Evolutionary conservation across 2,888 invertebrate genomes (phyloP), one percentile per base, ranked within the genome.

Genomic region (Tridacna gigas): DNA sequence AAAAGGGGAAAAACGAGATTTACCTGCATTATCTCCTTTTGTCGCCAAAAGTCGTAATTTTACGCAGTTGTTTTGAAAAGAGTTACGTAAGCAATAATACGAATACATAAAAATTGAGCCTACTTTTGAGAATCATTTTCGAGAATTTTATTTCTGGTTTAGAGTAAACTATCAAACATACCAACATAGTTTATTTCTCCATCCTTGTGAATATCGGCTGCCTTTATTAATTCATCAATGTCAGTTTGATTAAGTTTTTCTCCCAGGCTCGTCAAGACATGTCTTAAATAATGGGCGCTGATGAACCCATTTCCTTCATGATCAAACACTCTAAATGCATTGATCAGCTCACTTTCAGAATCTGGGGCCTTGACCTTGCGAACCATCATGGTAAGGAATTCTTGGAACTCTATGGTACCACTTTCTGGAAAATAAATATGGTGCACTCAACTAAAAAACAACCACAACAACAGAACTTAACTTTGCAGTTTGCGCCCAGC

Each of bases 331-430:
- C 99, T 97, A 97, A 99, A 98, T 92, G 99, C 99, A 96, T 99
- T 99, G 95, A 99, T 97, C 95, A 99, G 99, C 96, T 99, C 99
- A 96, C 99, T 99, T 96, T 99, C 99, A 95, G 98, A 94, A 96
- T 99, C 99, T 91, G 99, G 99, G 96, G 99, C 99, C 96, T 99
- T 99, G 98, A 99, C 99, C 97, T 99, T 99, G 95, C 99, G 97
- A 94, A 99, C 99, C 99, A 99, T 99, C 99, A 99, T 99, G 95
- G 99, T 99, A 94, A 99, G 97, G 96, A 99, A 99, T 96, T 99
- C 99, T 93, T 99, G 99, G 96, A 99, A 99, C 96, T 99, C 99
- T 96, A 99, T 99, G 95, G 99, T 99, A 95, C 99, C 99, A 96
- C 99, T 99, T 95, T 99, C 99, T 99, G 86, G 5, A 79, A 80